These are phyloP conservation scores for Sebastes diaconus DNA, from an alignment of 2,797 vertebrate genomes.

Conservation along the genomic window DNA sequence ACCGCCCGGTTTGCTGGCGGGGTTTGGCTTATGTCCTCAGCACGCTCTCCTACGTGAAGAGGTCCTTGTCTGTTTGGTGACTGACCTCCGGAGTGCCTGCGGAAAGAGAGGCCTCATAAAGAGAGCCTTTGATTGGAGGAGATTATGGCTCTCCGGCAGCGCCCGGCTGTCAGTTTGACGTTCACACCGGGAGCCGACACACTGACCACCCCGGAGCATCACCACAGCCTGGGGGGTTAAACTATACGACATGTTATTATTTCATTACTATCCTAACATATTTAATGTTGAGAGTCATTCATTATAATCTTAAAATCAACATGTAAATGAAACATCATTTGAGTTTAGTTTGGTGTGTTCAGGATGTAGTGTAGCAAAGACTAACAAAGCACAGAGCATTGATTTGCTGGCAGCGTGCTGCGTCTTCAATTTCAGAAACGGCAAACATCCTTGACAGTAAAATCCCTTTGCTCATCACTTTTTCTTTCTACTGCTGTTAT, in stretches of 20 bases:
- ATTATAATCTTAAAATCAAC: conserved; percentile 1
- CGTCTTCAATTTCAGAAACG: conserved; percentile 5
- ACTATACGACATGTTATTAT: neutral
- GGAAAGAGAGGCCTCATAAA: conserved; percentile 39
- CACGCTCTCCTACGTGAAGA: conserved; percentile 39
- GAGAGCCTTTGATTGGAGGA: conserved; percentile 55
- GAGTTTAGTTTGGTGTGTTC: conserved; percentile 29
- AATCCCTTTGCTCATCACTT: neutral
- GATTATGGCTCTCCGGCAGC: conserved; percentile 20
- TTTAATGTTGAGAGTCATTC: neutral
- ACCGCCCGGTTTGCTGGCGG: neutral
- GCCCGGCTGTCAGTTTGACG: conserved; percentile 11
- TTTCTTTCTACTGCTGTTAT: neutral
- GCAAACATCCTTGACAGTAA: neutral
- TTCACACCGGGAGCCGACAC: conserved; percentile 3
- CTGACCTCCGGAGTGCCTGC: conserved; percentile 41
- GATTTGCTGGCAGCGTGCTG: neutral
- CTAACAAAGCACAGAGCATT: neutral
- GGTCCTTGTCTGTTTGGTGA: conserved; percentile 50
- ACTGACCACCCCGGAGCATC: conserved; percentile 29
- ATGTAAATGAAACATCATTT: conserved; percentile 6
- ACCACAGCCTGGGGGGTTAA: neutral
- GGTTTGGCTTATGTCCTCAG: conserved; percentile 19
- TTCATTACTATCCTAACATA: neutral
- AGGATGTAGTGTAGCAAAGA: neutral